Percentiles rank a stretch among this genome's conserved stretches.
phyloP scores from a whole-genome alignment of 2,113 vertebrate genomes.

The Rissa tridactyla region DNA sequence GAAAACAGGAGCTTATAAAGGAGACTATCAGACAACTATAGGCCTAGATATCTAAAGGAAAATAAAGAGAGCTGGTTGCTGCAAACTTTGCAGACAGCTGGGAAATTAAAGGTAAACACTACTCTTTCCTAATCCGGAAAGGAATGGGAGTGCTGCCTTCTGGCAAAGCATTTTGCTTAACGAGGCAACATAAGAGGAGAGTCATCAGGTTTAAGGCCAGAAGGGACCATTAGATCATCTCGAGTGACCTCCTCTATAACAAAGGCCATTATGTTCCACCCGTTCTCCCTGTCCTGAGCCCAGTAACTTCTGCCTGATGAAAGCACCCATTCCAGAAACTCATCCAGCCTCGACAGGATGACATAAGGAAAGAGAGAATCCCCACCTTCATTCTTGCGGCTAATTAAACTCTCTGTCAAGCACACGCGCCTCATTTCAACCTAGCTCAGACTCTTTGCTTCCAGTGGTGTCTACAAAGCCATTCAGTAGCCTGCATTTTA shows the following conservation, averaged over 20 bases:
- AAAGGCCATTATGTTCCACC: neutral
- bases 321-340: neutral
- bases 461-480: neutral
- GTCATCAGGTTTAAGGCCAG: slow-evolving; percentile 19
- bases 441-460: neutral
- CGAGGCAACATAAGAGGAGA: neutral
- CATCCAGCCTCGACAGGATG: neutral
- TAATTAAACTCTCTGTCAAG: neutral
- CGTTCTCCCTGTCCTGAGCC: neutral
- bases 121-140: neutral
- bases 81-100: neutral
- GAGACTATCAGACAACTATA: neutral
- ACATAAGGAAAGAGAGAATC: neutral
- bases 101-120: neutral
- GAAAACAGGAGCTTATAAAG: neutral
- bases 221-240: slow-evolving; percentile 14
- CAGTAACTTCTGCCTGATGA: slow-evolving; percentile 5
- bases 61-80: neutral
- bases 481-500: neutral
- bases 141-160: neutral
- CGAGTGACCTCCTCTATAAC: neutral
- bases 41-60: neutral
- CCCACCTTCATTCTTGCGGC: neutral
- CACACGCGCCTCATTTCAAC: neutral
- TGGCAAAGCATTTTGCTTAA: slow-evolving; percentile 30